Base-by-base conservation (phyloP, 2,888 invertebrate genomes). In the Drosophila falleni region DNA sequence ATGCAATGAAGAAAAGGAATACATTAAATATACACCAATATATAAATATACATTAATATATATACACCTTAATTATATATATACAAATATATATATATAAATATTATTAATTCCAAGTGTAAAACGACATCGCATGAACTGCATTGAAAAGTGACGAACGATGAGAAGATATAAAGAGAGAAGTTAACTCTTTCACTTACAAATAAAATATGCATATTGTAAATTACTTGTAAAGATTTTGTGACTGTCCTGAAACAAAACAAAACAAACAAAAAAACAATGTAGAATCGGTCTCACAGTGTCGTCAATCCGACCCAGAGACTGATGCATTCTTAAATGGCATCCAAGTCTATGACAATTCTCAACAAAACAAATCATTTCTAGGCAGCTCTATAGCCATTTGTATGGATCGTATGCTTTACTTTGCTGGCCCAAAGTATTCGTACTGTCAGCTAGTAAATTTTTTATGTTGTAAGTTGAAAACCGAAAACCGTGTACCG, bases 21-120 rank as follows among this genome's bases (percentile, higher is more conserved):
- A 89, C 76, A 80, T 74, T 74, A 83, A 89, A 85, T 78, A 85
- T 80, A 88, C 81, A 90, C 84, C 81, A 87, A 89, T 85, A 89
- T 88, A 88, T 87, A 87, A 85, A 81, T 88, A 85, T 88, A 86
- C 78, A 82, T 54, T 55, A 54, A 68, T 75, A 50, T 63, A 78
- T 49, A 71, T 77, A 78, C 78, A 67, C 68, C 66, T 66, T 37
- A 67, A 68, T 68, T 61, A 72, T 53, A 62, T 51, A 53, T 42
- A 50, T 16, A 62, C 19, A 50, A 26, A 41, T 49, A 59, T 41
- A 70, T 31, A 60, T 13, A 47, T 13, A 59, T 13, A 47, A 6
- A 53, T 53, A 53, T 42, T 60, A 60, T 50, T 50, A 53, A 60
- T 46, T 33, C 54, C 41, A 41, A 46, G 49, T 56, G 10, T 37